A percentile compares a stretch with the other conserved stretches of the same genome.
Conservation (phyloP, 2,888 invertebrate genomes). For the Lasioglossum pauxillum region DNA sequence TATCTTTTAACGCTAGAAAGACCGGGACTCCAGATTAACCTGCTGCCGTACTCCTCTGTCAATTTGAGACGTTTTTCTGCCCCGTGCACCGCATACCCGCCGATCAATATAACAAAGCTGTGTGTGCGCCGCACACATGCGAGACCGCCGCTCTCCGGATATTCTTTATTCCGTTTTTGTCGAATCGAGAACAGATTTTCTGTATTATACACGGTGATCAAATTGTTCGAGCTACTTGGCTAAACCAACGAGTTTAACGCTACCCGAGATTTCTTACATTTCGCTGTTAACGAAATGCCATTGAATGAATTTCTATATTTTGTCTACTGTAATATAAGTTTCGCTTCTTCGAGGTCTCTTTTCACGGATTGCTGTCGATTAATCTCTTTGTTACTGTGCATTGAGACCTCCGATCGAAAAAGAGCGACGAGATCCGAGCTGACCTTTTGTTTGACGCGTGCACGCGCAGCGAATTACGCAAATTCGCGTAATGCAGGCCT, state of each 20-base stretch:
- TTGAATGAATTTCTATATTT: no score
- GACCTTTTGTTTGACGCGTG: neutral
- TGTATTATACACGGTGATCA: neutral
- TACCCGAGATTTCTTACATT: no score
- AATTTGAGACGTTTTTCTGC: constrained; percentile 3
- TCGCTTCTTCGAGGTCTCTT: no score
- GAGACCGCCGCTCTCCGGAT: neutral
- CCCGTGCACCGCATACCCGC: neutral
- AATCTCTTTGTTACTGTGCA: neutral
- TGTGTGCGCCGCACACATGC: neutral
- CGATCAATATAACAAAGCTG: neutral
- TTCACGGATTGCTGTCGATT: neutral
- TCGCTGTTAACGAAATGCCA: no score
- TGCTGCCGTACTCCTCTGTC: neutral
- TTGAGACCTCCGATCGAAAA: neutral
- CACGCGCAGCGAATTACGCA: neutral
- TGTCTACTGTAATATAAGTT: no score
- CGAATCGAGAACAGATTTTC: neutral
- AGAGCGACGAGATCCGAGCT: neutral
- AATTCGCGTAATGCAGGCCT: neutral
- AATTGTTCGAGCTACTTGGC: neutral
- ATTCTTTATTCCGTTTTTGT: constrained; percentile 6
- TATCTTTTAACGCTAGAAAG: constrained; percentile 1
- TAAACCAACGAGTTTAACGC: no score
- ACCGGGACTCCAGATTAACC: constrained; percentile 1